Evolutionary conservation across 2,113 vertebrate species (phyloP).

Genomic region (Chloropsis cyanopogon): DNA sequence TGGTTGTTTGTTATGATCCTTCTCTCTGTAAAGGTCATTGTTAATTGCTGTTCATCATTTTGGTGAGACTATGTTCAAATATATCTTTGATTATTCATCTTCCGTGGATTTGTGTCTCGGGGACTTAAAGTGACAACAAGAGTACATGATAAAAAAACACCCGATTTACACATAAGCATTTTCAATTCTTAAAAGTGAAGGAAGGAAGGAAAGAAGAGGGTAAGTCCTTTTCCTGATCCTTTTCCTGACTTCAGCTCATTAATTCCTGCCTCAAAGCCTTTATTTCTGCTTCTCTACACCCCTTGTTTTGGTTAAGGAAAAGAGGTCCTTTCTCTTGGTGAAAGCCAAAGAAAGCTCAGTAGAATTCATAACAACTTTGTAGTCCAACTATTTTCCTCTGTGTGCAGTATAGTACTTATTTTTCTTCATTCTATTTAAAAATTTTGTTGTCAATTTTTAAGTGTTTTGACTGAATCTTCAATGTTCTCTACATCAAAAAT

Average conservation of each 20-base stretch:
- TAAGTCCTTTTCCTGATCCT: background rate
- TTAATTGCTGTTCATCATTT: constrained; percentile 9
- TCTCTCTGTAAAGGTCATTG: background rate
- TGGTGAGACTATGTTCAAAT: background rate
- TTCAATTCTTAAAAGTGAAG: background rate
- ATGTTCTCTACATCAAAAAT: background rate
- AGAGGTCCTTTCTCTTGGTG: background rate
- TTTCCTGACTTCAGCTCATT: background rate
- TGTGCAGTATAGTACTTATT: background rate
- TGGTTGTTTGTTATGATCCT: background rate
- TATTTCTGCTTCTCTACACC: background rate
- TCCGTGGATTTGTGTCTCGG: background rate
- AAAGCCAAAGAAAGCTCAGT: background rate
- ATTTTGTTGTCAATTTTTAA: background rate
- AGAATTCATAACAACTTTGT: background rate
- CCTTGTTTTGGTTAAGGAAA: background rate
- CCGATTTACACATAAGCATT: background rate
- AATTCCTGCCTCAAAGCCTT: background rate
- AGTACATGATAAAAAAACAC: background rate
- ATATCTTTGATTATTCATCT: background rate
- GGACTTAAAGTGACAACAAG: background rate
- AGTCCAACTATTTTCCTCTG: background rate
- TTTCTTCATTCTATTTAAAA: background rate
- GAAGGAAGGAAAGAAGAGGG: background rate
- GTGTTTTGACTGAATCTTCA: constrained; percentile 1